Conservation (phyloP, 2,797 vertebrate species). For the Karalla daura region DNA sequence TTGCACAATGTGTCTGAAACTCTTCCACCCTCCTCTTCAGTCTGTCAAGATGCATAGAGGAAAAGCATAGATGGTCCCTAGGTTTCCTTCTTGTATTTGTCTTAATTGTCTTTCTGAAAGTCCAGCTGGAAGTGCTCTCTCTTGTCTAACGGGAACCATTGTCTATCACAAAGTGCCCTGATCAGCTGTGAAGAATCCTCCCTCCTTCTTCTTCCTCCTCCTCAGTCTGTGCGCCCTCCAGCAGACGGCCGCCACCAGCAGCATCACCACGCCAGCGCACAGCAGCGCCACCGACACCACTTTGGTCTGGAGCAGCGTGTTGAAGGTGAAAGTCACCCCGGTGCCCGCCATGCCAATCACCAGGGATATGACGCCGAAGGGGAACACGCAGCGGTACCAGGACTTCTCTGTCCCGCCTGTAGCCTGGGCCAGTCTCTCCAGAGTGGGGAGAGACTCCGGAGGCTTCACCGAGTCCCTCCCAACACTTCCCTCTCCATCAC, state of each 20-base stretch:
- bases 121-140: slow-evolving; percentile 24
- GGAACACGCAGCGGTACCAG: slow-evolving; percentile 87
- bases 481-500: slow-evolving; percentile 41
- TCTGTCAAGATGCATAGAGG: slow-evolving; percentile 23
- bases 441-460: slow-evolving; percentile 83
- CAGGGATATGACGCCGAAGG: slow-evolving; percentile 90
- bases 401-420: slow-evolving; percentile 89
- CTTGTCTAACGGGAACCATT: neutral
- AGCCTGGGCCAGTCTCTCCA: slow-evolving; percentile 91
- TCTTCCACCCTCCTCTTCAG: neutral
- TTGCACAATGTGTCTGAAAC: slow-evolving; percentile 1
- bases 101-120: slow-evolving; percentile 2
- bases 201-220: slow-evolving; percentile 82
- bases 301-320: slow-evolving; percentile 90
- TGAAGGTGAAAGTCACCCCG: slow-evolving; percentile 91
- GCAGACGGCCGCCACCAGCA: slow-evolving; percentile 81
- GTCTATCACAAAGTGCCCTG: slow-evolving; percentile 78
- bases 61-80: slow-evolving; percentile 9
- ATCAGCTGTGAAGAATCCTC: slow-evolving; percentile 79
- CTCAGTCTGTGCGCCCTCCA: slow-evolving; percentile 82
- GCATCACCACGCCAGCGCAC: slow-evolving; percentile 74
- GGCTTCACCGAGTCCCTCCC: slow-evolving; percentile 54
- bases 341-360: slow-evolving; percentile 92
- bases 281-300: slow-evolving; percentile 88
- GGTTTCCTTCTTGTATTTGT: neutral